A percentile compares a stretch with the other conserved stretches of the same genome.
Conservation (phyloP, 2,113 vertebrate genomes). For the Nymphicus hollandicus region DNA sequence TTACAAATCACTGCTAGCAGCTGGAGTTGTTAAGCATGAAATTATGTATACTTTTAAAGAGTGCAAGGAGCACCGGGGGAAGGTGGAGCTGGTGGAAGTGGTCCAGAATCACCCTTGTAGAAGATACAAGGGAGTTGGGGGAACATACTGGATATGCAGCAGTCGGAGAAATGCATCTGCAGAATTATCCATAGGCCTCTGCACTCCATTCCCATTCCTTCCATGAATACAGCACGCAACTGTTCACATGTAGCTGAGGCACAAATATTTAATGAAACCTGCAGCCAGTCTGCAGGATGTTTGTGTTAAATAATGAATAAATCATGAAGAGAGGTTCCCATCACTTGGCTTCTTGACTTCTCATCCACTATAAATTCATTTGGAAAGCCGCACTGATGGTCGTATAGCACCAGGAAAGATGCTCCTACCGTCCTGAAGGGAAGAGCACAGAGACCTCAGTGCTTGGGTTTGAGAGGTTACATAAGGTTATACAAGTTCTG, state of each 20-base stretch:
- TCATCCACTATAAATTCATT: not conserved
- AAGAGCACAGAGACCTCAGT: not conserved
- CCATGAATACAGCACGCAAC: not conserved
- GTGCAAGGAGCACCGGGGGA: not conserved
- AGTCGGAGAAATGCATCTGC: not conserved
- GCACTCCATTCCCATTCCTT: not conserved
- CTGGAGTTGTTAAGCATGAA: not conserved
- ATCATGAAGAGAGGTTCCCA: not conserved
- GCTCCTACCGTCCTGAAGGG: not conserved
- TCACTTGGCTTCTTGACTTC: not conserved
- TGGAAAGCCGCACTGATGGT: not conserved
- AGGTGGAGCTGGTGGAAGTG: not conserved
- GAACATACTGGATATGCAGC: not conserved
- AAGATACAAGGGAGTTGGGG: not conserved
- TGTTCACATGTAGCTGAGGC: not conserved
- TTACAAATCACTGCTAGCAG: not conserved
- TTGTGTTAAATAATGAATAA: conserved; percentile 20
- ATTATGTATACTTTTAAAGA: not conserved
- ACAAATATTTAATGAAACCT: conserved; percentile 17
- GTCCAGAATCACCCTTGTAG: not conserved
- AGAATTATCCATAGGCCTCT: not conserved
- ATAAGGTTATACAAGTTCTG: not conserved
- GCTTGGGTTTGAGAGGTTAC: not conserved
- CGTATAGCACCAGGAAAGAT: not conserved
- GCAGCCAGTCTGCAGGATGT: not conserved